Evolutionary conservation across 2,888 invertebrate genomes (phyloP).

Genomic region (Suillia variegata): DNA sequence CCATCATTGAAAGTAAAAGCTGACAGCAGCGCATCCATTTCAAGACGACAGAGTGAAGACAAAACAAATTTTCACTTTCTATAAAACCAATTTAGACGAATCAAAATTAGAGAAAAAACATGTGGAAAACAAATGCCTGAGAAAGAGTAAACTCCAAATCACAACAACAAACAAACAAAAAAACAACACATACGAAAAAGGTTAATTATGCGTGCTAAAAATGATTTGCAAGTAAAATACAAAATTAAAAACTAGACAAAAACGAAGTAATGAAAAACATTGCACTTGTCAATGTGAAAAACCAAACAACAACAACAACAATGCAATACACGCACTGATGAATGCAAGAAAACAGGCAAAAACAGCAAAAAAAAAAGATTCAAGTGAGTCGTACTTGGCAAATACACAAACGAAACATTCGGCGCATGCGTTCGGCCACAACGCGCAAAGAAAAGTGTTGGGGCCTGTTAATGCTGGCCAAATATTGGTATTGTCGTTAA

Average conservation of each 20-base stretch:
- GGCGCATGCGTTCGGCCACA: no score
- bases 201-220: conserved; percentile 3
- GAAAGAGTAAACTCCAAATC: neutral
- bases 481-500: no score
- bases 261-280: neutral
- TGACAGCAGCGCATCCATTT: neutral
- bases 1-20: neutral
- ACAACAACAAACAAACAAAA: neutral
- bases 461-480: no score
- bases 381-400: no score
- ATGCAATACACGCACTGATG: no score
- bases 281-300: neutral
- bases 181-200: neutral
- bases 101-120: neutral
- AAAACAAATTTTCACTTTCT: neutral
- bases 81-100: neutral
- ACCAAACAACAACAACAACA: no score
- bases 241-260: no score
- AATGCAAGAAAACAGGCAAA: no score
- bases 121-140: neutral
- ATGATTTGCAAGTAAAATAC: neutral
- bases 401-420: no score
- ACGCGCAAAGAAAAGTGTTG: no score
- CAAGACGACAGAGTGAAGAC: neutral
- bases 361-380: no score